Evolutionary conservation across 2,797 vertebrate species (phyloP).

Genomic region (Labeo calbasu): DNA sequence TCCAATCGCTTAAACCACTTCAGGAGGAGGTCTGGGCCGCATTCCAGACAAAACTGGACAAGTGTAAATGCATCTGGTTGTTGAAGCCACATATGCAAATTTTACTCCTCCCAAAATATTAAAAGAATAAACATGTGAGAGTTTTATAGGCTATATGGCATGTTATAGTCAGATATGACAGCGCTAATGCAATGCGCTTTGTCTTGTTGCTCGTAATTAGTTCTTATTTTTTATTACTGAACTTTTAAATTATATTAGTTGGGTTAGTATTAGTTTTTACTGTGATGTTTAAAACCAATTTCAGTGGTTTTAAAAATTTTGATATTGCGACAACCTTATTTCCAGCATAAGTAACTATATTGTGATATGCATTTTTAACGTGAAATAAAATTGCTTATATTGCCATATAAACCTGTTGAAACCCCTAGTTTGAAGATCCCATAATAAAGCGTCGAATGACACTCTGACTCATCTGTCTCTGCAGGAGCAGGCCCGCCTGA

Average conservation of each 20-base stretch:
- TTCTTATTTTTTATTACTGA: neutral
- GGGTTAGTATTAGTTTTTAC: neutral
- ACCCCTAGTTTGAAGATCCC: neutral
- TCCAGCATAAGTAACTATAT: neutral
- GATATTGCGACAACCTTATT: neutral
- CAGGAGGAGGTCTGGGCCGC: too few relatives aligned
- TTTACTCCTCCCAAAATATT: too few relatives aligned
- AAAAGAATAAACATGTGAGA: too few relatives aligned
- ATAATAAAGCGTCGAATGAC: neutral
- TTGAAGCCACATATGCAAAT: too few relatives aligned
- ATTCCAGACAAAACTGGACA: too few relatives aligned
- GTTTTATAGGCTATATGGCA: too few relatives aligned
- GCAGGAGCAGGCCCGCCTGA: constrained; percentile 77
- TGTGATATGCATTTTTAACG: neutral
- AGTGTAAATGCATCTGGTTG: too few relatives aligned
- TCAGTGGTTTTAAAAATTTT: neutral
- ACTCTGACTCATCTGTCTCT: neutral
- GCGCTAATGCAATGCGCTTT: too few relatives aligned
- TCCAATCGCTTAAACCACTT: too few relatives aligned
- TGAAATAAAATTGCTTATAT: neutral
- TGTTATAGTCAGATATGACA: too few relatives aligned
- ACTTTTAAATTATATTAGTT: neutral
- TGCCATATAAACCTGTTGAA: neutral
- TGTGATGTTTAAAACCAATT: neutral
- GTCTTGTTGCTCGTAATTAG: neutral